These are phyloP conservation scores for Oscheius sp. DNA, from an alignment of 2,888 invertebrate species.

Conservation along the genomic window DNA sequence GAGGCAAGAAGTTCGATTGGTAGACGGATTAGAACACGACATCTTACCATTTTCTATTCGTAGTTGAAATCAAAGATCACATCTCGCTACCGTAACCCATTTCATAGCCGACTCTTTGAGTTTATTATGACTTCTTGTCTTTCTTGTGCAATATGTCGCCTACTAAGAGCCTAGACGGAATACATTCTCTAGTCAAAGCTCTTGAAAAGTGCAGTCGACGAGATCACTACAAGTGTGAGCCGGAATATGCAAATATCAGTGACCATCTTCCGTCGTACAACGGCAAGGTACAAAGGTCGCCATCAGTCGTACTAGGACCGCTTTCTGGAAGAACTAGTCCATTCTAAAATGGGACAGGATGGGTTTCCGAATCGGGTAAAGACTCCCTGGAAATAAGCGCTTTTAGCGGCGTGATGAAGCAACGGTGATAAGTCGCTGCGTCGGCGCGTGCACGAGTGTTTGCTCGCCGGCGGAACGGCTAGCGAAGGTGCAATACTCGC, in stretches of 20 bases:
- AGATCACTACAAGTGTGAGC: slow-evolving; percentile 25
- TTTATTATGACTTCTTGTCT: too few relatives aligned
- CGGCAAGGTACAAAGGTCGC: neutral
- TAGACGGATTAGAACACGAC: too few relatives aligned
- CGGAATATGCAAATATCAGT: slow-evolving; percentile 19
- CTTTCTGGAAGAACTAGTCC: neutral
- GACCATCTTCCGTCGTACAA: neutral
- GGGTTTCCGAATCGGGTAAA: slow-evolving; percentile 12
- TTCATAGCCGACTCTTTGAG: too few relatives aligned
- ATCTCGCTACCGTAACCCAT: too few relatives aligned
- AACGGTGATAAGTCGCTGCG: slow-evolving; percentile 32
- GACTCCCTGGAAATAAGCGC: slow-evolving; percentile 29
- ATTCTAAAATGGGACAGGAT: neutral
- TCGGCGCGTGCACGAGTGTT: slow-evolving; percentile 31
- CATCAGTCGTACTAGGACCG: too few relatives aligned
- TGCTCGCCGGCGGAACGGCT: slow-evolving; percentile 30
- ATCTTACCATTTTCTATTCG: too few relatives aligned
- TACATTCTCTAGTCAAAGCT: slow-evolving; percentile 3
- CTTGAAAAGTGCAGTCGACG: neutral
- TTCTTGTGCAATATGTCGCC: too few relatives aligned
- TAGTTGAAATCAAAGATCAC: too few relatives aligned
- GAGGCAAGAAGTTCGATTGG: too few relatives aligned
- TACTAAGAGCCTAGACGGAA: neutral
- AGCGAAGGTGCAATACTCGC: slow-evolving; percentile 31
- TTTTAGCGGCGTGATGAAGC: slow-evolving; percentile 33